These are phyloP conservation scores for Psittacus erithacus DNA, from an alignment of 2,113 vertebrate genomes.

Conservation along the genomic window DNA sequence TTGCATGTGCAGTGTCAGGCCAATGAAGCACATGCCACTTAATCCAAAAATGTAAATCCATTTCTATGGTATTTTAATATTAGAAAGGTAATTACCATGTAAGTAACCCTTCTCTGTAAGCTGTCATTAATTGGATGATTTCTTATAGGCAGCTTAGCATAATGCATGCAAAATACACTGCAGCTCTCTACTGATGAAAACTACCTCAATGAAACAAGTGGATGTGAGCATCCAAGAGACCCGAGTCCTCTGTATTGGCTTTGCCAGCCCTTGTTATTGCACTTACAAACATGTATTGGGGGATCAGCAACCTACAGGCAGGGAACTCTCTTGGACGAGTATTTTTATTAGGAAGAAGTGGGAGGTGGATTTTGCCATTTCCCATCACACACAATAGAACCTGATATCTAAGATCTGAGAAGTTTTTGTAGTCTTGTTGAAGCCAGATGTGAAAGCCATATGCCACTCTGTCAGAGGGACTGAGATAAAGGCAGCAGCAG, in stretches of 20 bases:
- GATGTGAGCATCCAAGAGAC: not conserved
- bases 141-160: slow-evolving; percentile 43
- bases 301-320: not conserved
- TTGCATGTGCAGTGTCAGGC: not conserved
- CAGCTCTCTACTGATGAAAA: not conserved
- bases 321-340: not conserved
- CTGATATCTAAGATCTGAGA: not conserved
- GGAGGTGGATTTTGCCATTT: not conserved
- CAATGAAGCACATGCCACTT: not conserved
- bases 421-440: not conserved
- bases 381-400: not conserved
- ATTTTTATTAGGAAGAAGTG: not conserved
- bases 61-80: slow-evolving; percentile 39
- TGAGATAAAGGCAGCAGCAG: not conserved
- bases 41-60: slow-evolving; percentile 27
- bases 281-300: accelerated
- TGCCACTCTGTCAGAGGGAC: not conserved
- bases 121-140: slow-evolving; percentile 59
- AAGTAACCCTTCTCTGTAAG: slow-evolving; percentile 28
- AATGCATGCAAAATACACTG: slow-evolving; percentile 40
- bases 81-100: not conserved
- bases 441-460: not conserved
- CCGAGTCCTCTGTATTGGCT: not conserved
- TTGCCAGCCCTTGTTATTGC: not conserved
- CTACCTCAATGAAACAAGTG: not conserved